Percentiles rank a stretch among this genome's conserved stretches.
Conservation (phyloP, 1,140 invertebrate genomes). For the Ridgeia piscesae region DNA sequence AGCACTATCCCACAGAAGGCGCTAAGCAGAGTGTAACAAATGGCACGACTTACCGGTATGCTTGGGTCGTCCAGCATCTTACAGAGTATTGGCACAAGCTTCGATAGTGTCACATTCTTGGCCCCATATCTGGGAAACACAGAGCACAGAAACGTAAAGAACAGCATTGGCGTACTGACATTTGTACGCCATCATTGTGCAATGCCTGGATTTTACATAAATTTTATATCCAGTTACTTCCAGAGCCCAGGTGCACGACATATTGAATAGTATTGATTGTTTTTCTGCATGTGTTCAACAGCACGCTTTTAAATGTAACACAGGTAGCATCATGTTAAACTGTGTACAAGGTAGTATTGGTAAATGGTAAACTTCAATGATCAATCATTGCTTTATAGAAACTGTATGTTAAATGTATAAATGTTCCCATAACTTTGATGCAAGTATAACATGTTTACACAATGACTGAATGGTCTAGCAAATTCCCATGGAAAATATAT, state of each 20-base stretch:
- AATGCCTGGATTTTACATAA: neutral
- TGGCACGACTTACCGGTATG: slow-evolving; percentile 65
- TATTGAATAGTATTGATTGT: neutral
- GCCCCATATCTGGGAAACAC: slow-evolving; percentile 76
- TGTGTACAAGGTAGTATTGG: neutral
- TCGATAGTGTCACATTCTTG: slow-evolving; percentile 75
- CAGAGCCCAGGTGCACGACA: neutral
- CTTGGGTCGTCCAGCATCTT: slow-evolving; percentile 88
- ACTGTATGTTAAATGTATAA: too few relatives aligned
- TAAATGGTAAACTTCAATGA: too few relatives aligned
- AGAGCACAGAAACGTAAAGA: slow-evolving; percentile 30
- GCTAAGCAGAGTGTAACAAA: slow-evolving; percentile 17
- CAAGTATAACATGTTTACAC: too few relatives aligned
- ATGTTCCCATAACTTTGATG: too few relatives aligned
- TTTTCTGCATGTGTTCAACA: slow-evolving; percentile 1
- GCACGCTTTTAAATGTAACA: neutral
- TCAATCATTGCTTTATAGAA: too few relatives aligned
- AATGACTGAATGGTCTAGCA: too few relatives aligned
- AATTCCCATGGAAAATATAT: too few relatives aligned
- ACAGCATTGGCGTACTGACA: neutral
- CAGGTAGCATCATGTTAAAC: neutral
- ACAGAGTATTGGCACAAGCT: slow-evolving; percentile 79
- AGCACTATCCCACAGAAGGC: neutral
- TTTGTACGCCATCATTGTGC: neutral
- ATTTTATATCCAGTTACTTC: neutral